Evolutionary conservation across 1,140 invertebrate genomes (phyloP), one percentile per base, ranked within the genome.

Genomic region (Batillaria attramentaria): DNA sequence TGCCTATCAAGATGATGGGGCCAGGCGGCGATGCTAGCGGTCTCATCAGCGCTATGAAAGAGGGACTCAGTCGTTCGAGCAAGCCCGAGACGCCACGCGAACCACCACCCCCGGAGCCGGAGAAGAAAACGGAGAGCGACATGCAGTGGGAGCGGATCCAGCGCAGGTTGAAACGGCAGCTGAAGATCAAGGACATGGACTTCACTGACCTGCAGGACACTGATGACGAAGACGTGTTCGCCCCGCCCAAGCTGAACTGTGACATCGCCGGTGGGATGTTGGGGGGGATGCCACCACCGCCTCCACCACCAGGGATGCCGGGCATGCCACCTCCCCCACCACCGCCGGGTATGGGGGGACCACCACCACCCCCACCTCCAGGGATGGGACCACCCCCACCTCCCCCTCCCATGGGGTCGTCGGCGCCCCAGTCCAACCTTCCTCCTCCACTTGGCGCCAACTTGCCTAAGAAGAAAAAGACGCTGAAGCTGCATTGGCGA

Each of bases 401-500:
- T 28, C 90, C 91, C 54, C 89, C 91, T 24, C 80, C 86, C 24
- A 77, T 54, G 66, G 62, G 91, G 87, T 28, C 89, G 88, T 3
- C 91, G 90, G 5, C 89, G 88, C 65, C 77, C 86, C 50, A 87
- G 79, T 87, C 57, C 42, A 82, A 88, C 84, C 68, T 91, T 50
- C 86, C 91, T 28, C 91, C 89, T 50, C 88, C 92, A 10, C 85
- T 90, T 41, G 92, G 92, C 79, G 91, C 85, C 57, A 84, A 90
- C 54, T 77, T 88, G 28, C 95, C 95, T 87, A 98, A 98, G 89
- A 97, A 94, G 85, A 99, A 98, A 90, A 99, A 99, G 91, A 99
- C 98, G n/a, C 95, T 99, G 5, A 99, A 99, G 92, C 92, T 99
- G n/a, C 99, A 99, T 90, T 99, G 98, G 98, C 96, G 96, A 89